Evolutionary conservation across 2,888 invertebrate genomes (phyloP), one percentile per base, ranked within the genome.

Genomic region (Brachylomia viminalis): DNA sequence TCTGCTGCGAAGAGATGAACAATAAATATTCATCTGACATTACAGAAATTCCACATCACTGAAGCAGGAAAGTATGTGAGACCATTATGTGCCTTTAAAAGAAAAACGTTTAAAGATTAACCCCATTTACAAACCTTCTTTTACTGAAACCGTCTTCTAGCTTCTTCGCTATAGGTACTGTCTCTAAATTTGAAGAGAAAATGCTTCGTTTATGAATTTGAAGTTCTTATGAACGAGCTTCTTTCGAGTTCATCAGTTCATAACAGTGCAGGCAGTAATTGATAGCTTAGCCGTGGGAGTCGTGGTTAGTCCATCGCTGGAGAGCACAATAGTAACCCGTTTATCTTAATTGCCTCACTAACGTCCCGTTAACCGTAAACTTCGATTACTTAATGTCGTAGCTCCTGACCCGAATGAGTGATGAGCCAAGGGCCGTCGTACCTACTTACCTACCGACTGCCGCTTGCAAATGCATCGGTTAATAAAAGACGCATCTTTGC

Each of bases 291-390:
- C n/a, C 52, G 64, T 20, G 69, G 69, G 59, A 54, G 71, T 42
- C 58, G 71, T 52, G 76, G 84, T 72, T 70, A 68, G 72, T 78
- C 11, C 49, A 56, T 59, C 77, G 74, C 77, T 68, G 72, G 75
- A 71, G 73, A 82, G 77, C 82, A 77, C 76, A 76, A 84, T 82
- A 75, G 49, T 80, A 82, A 77, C 67, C 64, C 79, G 80, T 84
- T 86, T 86, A 86, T 75, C 80, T 68, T 85, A 80, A 84, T 87
- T 80, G 80, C 70, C 64, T 80, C 64, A 68, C 79, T 77, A 74
- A 77, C 73, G 61, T 73, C 64, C 79, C 77, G 62, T 61, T 77
- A 65, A 75, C 74, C 79, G 80, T 86, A 83, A 87, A 87, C 71
- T 82, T 80, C 76, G 80, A 86, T 85, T 84, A 86, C 74, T 80